Evolutionary conservation across 2,797 vertebrate genomes (phyloP), one percentile per base, ranked within the genome.

Genomic region (Pseudochromis fuscus): DNA sequence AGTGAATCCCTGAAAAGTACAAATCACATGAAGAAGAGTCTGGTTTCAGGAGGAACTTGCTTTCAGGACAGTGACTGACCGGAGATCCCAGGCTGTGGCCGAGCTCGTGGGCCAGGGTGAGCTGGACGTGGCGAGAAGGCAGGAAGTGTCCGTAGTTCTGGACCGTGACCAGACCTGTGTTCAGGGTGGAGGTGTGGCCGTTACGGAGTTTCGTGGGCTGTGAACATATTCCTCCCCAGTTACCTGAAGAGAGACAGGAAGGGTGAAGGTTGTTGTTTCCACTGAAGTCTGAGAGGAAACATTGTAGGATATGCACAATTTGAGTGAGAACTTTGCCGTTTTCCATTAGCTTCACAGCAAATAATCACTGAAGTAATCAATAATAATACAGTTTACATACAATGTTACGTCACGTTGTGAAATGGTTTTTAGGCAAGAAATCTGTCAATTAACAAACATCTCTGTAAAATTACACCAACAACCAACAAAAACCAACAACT

Each of bases 41-140:
- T 61, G 16, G 42, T 24, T 27, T 16, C 23, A 23, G 23, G 24
- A 15, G 0, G 24, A n/a, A 18, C 12, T 25, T 25, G 27, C 27
- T 27, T 49, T 1, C 18, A 12, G 4, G 21, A 21, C 1, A n/a
- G 37, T 1, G 27, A 94, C 95, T 94, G 59, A 96, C 95, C 49
- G 92, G 91, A 3, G 95, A 85, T 23, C 95, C 95, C 45, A 96
- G 78, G 67, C 95, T 96, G 91, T 96, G 95, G 8, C 95, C 95
- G 7, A 96, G 84, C 69, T 96, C 95, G 6, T 96, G 95, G 5
- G 95, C 95, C 0, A 96, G 45, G 25, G 94, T 95, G 55, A 96
- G 85, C 57, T 95, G 94, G 69, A 95, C 82, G 7, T 92, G 87
- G 42, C 86, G 91, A 6, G 91, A 45, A 2, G 94, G 93, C 49